Conservation (phyloP, 1,140 invertebrate genomes). For the Pteromalus puparum region DNA sequence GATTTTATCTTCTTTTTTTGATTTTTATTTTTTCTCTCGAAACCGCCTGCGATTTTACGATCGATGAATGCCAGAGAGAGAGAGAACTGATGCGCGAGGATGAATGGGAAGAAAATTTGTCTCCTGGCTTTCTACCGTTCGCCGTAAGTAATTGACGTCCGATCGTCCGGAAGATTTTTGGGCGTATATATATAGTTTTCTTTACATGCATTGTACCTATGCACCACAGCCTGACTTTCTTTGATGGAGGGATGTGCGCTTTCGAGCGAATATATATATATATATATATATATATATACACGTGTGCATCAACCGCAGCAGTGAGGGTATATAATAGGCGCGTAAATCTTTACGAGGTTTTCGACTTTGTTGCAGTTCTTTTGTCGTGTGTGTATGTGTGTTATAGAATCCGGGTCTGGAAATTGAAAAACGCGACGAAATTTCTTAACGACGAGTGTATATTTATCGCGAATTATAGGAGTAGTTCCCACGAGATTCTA, state of each 20-base stretch:
- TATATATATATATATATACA: no score
- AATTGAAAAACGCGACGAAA: no score
- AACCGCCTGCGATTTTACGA: slow-evolving; percentile 25
- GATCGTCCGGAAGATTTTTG: not conserved
- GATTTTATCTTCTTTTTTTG: not conserved
- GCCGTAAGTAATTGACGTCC: not conserved
- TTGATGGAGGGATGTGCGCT: not conserved
- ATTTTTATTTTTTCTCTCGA: slow-evolving; percentile 3
- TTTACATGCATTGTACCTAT: not conserved
- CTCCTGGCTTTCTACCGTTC: slow-evolving; percentile 18
- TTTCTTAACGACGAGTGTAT: no score
- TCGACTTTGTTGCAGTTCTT: not conserved
- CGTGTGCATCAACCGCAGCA: no score
- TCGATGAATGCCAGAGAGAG: not conserved
- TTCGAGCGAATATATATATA: no score
- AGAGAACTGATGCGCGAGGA: no score
- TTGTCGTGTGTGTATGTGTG: no score
- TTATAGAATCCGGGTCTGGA: no score
- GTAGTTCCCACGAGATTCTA: no score
- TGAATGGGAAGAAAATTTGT: slow-evolving; percentile 25
- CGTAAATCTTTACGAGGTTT: slow-evolving; percentile 26
- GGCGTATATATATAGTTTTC: not conserved
- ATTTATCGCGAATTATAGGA: no score
- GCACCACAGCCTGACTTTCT: not conserved
- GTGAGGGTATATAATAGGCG: slow-evolving; percentile 3